phyloP scores from a whole-genome alignment of 2,113 vertebrate species.

The Rutilus rutilus region DNA sequence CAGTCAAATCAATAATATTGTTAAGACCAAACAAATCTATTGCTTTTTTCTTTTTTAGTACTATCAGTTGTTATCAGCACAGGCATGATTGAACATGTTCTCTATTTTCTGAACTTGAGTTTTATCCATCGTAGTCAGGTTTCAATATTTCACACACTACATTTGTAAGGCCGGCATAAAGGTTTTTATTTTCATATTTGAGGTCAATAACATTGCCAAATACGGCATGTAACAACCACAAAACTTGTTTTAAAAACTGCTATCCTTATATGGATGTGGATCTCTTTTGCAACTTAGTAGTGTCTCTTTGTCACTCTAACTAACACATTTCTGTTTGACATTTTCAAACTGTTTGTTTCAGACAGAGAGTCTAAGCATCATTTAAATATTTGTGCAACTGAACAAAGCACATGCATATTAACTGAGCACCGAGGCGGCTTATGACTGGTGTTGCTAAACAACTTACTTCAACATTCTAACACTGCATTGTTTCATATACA shows the following conservation, averaged over 20 bases:
- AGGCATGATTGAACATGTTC: neutral
- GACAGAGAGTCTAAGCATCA: neutral
- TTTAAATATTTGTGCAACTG: no score
- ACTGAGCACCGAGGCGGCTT: neutral
- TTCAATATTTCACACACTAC: neutral
- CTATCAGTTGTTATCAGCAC: no score
- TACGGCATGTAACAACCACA: neutral
- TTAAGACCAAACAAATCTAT: no score
- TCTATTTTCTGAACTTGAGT: neutral
- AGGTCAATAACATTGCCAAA: neutral
- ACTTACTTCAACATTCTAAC: neutral
- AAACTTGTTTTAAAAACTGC: neutral
- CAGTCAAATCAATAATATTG: no score
- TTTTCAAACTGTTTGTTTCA: neutral
- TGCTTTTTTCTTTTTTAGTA: no score
- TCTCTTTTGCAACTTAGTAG: neutral
- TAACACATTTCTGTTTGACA: neutral
- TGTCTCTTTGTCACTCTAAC: neutral
- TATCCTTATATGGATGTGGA: neutral
- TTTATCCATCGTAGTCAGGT: neutral
- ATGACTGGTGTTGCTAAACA: neutral
- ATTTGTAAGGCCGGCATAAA: neutral
- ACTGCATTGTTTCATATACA: neutral
- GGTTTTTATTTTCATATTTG: neutral
- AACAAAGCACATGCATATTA: neutral